phyloP scores from a whole-genome alignment of 2,888 invertebrate species.

The Cataglyphis cursor region DNA sequence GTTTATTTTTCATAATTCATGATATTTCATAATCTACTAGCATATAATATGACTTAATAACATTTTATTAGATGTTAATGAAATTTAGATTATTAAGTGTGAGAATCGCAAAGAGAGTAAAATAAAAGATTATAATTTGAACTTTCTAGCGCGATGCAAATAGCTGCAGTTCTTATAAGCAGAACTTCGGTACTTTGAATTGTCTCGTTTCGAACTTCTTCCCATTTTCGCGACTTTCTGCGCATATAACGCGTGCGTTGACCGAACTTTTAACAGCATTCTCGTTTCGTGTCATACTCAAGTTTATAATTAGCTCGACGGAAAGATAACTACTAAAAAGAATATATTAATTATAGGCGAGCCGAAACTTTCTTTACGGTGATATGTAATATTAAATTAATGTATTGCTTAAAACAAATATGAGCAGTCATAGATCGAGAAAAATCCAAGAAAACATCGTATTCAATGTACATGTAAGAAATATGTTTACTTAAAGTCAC shows the following conservation, averaged over 20 bases:
- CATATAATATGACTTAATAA: neutral
- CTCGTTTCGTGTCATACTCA: constrained; percentile 49
- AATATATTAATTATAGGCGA: constrained; percentile 64
- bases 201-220: constrained; percentile 47
- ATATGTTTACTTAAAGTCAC: neutral
- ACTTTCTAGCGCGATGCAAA: constrained; percentile 28
- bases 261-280: constrained; percentile 64
- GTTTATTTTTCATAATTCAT: neutral
- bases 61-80: neutral
- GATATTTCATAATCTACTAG: neutral
- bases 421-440: neutral
- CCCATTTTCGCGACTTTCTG: constrained; percentile 42
- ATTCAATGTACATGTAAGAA: neutral
- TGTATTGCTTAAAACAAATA: constrained; percentile 24
- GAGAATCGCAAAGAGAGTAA: neutral
- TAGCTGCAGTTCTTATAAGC: constrained; percentile 38
- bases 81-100: constrained; percentile 14
- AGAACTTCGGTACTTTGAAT: constrained; percentile 23
- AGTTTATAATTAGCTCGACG: constrained; percentile 73
- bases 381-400: constrained; percentile 41
- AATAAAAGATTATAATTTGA: neutral
- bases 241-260: constrained; percentile 40
- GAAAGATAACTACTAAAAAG: constrained; percentile 50
- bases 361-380: constrained; percentile 37
- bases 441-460: neutral